A percentile compares a stretch with the other conserved stretches of the same genome.
phyloP scores from a whole-genome alignment of 2,888 invertebrate genomes.

The Himalopsyche tibetana region DNA sequence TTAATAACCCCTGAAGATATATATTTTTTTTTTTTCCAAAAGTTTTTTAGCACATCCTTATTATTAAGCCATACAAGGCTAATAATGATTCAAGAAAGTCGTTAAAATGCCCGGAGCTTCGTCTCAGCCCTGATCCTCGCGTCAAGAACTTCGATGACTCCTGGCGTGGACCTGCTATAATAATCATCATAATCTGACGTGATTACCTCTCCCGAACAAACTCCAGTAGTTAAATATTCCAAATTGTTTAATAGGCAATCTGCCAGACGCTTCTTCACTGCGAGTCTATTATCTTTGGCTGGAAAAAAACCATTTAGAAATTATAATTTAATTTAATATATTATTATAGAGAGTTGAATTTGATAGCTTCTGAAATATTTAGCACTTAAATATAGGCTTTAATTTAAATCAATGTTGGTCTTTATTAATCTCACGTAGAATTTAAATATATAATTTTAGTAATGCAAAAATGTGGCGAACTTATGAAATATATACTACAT shows the following conservation, averaged over 20 bases:
- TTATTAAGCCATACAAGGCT: not conserved
- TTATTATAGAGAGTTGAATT: not conserved
- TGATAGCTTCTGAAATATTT: not conserved
- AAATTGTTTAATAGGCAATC: conserved; percentile 75
- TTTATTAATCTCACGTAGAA: too few species aligned
- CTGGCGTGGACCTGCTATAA: conserved; percentile 24
- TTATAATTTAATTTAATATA: conserved; percentile 12
- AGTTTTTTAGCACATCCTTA: not conserved
- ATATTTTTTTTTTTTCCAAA: too few species aligned
- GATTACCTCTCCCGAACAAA: conserved; percentile 74
- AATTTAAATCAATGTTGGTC: too few species aligned
- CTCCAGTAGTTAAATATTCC: conserved; percentile 78
- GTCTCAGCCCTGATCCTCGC: conserved; percentile 46
- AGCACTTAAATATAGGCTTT: too few species aligned
- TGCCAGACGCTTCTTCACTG: not conserved
- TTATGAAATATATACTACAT: too few species aligned
- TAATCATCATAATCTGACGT: conserved; percentile 71
- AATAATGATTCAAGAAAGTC: conserved; percentile 21
- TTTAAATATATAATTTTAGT: too few species aligned
- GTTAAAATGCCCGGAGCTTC: conserved; percentile 49
- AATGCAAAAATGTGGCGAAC: too few species aligned
- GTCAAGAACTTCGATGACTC: conserved; percentile 30
- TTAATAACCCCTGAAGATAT: too few species aligned
- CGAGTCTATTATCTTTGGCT: not conserved
- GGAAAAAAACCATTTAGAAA: not conserved